Evolutionary conservation across 53 echinoderm and acorn worm species (phyloP).

Genomic region (Paracentrotus lividus): DNA sequence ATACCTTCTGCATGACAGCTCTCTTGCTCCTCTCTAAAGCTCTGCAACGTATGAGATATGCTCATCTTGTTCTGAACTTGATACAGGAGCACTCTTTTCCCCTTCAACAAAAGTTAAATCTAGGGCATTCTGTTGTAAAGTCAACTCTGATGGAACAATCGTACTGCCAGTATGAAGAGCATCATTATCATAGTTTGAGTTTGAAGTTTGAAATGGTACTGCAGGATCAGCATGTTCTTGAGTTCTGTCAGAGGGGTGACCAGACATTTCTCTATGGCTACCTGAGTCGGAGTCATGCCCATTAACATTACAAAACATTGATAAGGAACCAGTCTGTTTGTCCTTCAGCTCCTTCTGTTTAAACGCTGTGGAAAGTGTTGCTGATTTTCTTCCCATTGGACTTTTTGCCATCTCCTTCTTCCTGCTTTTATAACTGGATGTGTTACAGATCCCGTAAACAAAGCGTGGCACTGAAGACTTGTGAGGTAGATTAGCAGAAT

Average conservation of each 20-base stretch:
- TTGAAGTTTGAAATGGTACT: not conserved
- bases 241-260: not conserved
- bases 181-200: not conserved
- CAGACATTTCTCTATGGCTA: not conserved
- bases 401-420: not conserved
- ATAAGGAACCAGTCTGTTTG: not conserved
- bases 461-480: conserved; percentile 22
- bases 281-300: not conserved
- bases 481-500: not conserved
- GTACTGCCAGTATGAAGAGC: not conserved
- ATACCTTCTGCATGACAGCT: not conserved
- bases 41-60: conserved; percentile 26
- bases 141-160: not conserved
- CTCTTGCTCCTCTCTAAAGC: not conserved
- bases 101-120: not conserved
- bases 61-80: not conserved
- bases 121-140: not conserved
- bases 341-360: not conserved
- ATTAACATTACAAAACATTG: not conserved
- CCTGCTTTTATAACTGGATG: conserved; percentile 26
- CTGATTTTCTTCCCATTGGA: not conserved
- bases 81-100: not conserved
- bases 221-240: not conserved
- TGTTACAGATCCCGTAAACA: conserved; percentile 48
- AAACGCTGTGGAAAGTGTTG: not conserved